Base-by-base conservation (phyloP, 1,140 invertebrate species). In the Caenorhabditis elegans region DNA sequence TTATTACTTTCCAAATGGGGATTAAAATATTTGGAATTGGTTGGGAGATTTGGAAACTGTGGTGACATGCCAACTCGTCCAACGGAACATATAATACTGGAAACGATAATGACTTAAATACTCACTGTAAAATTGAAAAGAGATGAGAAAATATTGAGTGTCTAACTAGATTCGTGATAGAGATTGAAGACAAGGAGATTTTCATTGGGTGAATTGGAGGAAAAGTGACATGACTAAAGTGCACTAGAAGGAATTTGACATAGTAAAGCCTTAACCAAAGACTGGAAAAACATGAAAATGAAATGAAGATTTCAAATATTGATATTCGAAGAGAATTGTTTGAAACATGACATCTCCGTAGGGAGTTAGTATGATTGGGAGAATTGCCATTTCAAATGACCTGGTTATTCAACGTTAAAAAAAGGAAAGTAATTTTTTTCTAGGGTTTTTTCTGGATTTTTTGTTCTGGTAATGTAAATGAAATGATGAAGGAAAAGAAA, bases 261-360 rank as follows among this genome's bases (percentile, higher is more conserved):
- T 17, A 34, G 60, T 70, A 70, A 70, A 70, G 60, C 60, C 60
- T 70, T 31, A 70, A 70, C 60, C 60, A 70, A 70, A 70, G 60
- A 70, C 53, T 31, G 28, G 53, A 17, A 34, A 31, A 13, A 34
- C 4, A 55, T 19, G 8, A 39, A 11, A 39, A 3, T 15, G n/a
- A 70, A 70, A 5, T 70, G 13, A 13, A 60, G 34, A 43, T 22
- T 43, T 43, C 43, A 15, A 39, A n/a, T 22, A 6, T 3, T 39
- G 60, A 70, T 70, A 70, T 43, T 70, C 28, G 22, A 1, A 22
- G 28, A n/a, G n/a, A 39, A 70, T 39, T 13, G 19, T 8, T 10
- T 70, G 60, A 70, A 39, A 70, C 36, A 10, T 43, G 60, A 70
- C 60, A 43, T 22, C 60, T 70, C 60, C 60, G n/a, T 13, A 10